phyloP scores from a whole-genome alignment of 2,113 vertebrate genomes.

The Oreochromis spilurus region DNA sequence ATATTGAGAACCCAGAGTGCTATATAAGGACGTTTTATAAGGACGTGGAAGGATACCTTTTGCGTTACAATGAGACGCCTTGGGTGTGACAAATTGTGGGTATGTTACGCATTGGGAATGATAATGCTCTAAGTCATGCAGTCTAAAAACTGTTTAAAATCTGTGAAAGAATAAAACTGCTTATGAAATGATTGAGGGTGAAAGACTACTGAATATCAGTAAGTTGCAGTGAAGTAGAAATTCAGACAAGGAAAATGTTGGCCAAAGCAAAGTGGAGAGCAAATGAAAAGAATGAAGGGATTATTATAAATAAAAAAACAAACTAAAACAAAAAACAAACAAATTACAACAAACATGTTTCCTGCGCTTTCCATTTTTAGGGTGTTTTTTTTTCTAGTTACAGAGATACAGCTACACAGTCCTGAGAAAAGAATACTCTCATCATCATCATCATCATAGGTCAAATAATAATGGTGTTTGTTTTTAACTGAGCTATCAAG shows the following conservation, averaged over 20 bases:
- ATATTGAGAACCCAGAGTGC: accelerated
- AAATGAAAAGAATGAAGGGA: neutral
- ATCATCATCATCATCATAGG: neutral
- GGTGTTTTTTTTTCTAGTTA: neutral
- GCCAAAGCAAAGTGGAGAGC: neutral
- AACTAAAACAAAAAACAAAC: neutral
- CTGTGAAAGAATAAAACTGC: neutral
- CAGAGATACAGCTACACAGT: neutral
- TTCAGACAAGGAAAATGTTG: neutral
- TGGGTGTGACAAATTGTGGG: neutral
- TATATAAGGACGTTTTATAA: neutral
- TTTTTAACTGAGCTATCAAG: neutral
- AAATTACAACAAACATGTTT: neutral
- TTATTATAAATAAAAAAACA: neutral
- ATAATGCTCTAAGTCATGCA: neutral
- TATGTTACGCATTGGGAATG: accelerated
- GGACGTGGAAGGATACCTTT: neutral
- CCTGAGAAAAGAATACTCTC: neutral
- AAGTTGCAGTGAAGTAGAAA: neutral
- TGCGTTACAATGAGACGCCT: neutral
- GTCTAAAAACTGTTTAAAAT: neutral
- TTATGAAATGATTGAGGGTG: neutral
- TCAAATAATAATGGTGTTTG: neutral
- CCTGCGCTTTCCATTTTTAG: neutral
- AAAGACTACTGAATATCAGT: neutral